Evolutionary conservation across 1,140 invertebrate species (phyloP).

Genomic region (Lordiphosa mommai): DNA sequence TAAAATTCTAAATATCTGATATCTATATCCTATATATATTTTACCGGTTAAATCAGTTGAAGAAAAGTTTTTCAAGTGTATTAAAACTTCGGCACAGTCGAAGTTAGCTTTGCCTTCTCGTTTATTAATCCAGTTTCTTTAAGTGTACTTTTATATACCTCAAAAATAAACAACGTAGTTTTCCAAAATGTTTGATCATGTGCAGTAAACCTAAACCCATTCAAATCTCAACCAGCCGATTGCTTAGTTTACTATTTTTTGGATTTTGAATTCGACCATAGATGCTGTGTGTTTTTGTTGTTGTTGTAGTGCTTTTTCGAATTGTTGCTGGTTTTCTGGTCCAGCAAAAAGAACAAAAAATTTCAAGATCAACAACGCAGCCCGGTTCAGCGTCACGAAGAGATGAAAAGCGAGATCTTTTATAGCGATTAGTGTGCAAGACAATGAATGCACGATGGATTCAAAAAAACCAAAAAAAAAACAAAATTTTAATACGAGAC

Average conservation of each 20-base stretch:
- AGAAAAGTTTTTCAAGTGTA: no score
- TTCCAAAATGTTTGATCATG: constrained; percentile 46
- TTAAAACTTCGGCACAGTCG: no score
- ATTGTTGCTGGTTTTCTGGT: constrained; percentile 24
- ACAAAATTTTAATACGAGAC: constrained; percentile 46
- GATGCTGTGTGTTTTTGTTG: no score
- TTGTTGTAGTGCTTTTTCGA: constrained; percentile 16
- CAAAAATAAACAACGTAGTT: constrained; percentile 4
- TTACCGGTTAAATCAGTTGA: no score
- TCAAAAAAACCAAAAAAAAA: constrained; percentile 39
- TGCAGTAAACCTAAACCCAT: constrained; percentile 13
- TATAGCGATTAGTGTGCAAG: constrained; percentile 60
- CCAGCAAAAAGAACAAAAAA: constrained; percentile 25
- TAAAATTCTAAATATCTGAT: no score
- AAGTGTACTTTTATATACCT: constrained; percentile 3
- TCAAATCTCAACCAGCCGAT: constrained; percentile 21
- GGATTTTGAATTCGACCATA: constrained; percentile 35
- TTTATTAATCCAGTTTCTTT: not conserved
- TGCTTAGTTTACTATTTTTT: constrained; percentile 43
- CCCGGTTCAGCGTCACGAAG: constrained; percentile 58
- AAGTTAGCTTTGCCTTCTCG: no score
- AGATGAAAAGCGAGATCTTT: constrained; percentile 75
- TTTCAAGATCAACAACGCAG: constrained; percentile 75
- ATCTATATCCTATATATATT: no score
- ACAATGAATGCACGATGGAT: constrained; percentile 76